phyloP scores from a whole-genome alignment of 1,140 invertebrate genomes.

The Euura lappo region DNA sequence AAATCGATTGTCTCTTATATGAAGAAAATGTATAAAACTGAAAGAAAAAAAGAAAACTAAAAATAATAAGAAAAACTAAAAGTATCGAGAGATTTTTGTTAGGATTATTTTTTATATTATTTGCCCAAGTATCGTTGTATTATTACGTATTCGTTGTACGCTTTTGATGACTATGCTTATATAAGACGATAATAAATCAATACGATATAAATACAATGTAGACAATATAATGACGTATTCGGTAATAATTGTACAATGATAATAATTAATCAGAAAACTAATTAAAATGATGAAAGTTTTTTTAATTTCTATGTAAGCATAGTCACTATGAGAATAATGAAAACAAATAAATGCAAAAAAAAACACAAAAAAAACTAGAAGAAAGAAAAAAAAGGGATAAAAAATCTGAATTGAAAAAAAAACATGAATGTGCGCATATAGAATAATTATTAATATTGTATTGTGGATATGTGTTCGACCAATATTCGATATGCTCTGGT shows the following conservation, averaged over 20 bases:
- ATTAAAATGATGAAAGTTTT: neutral
- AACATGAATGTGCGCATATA: neutral
- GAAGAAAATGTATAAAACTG: neutral
- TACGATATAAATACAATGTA: no score
- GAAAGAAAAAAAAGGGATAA: neutral
- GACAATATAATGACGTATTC: neutral
- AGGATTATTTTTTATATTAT: constrained; percentile 45
- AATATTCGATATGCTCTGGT: constrained; percentile 30
- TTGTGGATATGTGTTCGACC: constrained; percentile 11
- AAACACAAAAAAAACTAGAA: neutral
- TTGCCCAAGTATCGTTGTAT: constrained; percentile 25
- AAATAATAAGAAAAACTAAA: constrained; percentile 20
- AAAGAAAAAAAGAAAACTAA: constrained; percentile 8
- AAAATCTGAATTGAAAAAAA: constrained; percentile 1
- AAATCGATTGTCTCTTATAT: neutral
- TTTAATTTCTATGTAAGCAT: neutral
- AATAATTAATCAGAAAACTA: neutral
- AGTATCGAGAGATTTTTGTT: constrained; percentile 26
- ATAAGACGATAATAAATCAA: neutral
- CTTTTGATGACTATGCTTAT: neutral
- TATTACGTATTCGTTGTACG: neutral
- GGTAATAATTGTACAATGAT: neutral
- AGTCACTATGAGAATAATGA: neutral
- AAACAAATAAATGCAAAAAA: neutral
- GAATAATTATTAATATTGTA: constrained; percentile 28